phyloP scores from a whole-genome alignment of 1,140 invertebrate genomes.

The Drosophila bocki region DNA sequence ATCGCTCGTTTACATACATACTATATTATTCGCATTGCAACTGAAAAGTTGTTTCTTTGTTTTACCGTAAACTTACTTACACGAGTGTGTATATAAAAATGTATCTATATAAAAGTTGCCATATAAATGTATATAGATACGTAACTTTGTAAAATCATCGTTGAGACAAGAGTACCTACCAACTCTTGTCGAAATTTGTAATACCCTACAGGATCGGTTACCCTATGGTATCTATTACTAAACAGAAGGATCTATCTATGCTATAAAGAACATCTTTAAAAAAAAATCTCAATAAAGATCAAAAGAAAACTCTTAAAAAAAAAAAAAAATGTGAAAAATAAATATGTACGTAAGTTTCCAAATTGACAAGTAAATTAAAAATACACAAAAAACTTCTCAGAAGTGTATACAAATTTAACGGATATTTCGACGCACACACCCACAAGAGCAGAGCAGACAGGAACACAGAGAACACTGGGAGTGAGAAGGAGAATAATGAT shows the following conservation, averaged over 20 bases:
- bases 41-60: conserved; percentile 71
- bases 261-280: neutral
- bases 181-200: neutral
- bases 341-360: no score
- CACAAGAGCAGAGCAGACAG: conserved; percentile 25
- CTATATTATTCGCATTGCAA: conserved; percentile 23
- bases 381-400: no score
- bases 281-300: neutral
- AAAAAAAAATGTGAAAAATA: no score
- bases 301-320: neutral
- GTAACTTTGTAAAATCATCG: conserved; percentile 1
- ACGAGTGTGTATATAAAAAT: conserved; percentile 9
- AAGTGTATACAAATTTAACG: conserved; percentile 29
- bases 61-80: conserved; percentile 28
- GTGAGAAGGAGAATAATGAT: conserved; percentile 7
- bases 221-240: no score
- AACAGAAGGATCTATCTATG: no score
- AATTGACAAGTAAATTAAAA: neutral
- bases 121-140: conserved; percentile 17
- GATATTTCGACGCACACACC: conserved; percentile 39
- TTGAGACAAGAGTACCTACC: neutral
- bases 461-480: conserved; percentile 14
- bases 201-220: neutral
- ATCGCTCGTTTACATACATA: conserved; percentile 4
- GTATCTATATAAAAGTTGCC: neutral